Conservation (phyloP, 2,113 vertebrate genomes). For the Microcebus lehilahytsara region DNA sequence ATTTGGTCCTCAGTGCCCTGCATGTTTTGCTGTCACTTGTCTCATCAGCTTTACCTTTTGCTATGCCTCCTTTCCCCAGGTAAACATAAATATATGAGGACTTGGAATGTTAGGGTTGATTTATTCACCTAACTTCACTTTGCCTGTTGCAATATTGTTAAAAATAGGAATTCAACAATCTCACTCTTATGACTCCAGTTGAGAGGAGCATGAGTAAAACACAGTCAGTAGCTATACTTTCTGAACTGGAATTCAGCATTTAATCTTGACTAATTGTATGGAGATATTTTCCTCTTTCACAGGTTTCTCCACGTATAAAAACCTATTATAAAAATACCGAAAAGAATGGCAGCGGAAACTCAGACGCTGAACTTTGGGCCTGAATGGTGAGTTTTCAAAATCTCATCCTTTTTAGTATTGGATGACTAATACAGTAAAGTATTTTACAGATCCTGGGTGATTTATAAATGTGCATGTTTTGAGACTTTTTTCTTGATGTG, state of each 20-base stretch:
- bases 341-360: conserved; percentile 96
- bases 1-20: not conserved
- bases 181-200: not conserved
- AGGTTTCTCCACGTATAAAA: conserved; percentile 85
- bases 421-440: not conserved
- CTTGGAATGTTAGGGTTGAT: not conserved
- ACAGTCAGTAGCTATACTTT: not conserved
- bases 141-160: not conserved
- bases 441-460: not conserved
- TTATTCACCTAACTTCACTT: not conserved
- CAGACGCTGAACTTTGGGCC: conserved; percentile 99
- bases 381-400: conserved; percentile 93
- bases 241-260: conserved; percentile 5
- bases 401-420: not conserved
- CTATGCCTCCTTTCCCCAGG: not conserved
- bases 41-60: not conserved
- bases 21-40: not conserved
- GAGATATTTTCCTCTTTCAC: conserved; percentile 73
- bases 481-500: conserved; percentile 36
- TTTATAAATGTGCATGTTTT: conserved; percentile 35
- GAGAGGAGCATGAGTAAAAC: not conserved
- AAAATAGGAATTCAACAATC: not conserved
- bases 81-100: not conserved
- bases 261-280: conserved; percentile 42
- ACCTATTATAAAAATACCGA: conserved; percentile 81